Base-by-base conservation (phyloP, 2,113 vertebrate genomes). In the Coracopsis vasa region DNA sequence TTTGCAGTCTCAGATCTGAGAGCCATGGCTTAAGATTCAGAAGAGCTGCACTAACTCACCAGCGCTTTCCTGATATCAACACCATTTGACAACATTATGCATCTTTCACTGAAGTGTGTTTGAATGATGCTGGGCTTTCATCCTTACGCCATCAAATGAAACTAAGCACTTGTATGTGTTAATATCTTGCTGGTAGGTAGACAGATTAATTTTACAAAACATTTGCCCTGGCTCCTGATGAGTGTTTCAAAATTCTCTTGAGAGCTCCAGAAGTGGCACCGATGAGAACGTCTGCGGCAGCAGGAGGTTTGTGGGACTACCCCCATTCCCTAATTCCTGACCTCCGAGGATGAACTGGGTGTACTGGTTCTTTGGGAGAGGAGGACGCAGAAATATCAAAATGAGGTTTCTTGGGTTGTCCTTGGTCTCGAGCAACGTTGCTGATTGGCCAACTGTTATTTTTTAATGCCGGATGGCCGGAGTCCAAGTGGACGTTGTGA, bases 361-460 rank as follows among this genome's bases (percentile, higher is more conserved):
- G 27, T 62, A 65, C 14, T 3, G 19, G 25, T 1, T 4, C 23
- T 80, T 39, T 86, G 88, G 69, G 64, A 80, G 56, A 74, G 31
- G 45, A 91, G 47, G 80, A 94, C 62, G 16, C 88, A 84, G 23
- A 64, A 73, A 89, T 81, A 89, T 44, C 48, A 81, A 78, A 94
- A 94, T 41, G 54, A n/a, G 28, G 16, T 86, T 95, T 91, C 84
- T 80, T 89, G 33, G 2, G 3, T 85, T 93, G 95, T 95, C 95
- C 96, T 97, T 93, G 96, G 91, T 90, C 80, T 93, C 73, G 51
- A 95, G 86, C 78, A 92, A 73, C 74, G 70, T 78, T 96, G 67
- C 72, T 95, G 92, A 92, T 96, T 96, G 93, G 78, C 93, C 94
- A 91, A 31, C 84, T 91, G 84, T 96, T 97, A 91, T 95, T 97